Percentiles rank a stretch among this genome's conserved stretches.
phyloP scores from a whole-genome alignment of 1,140 invertebrate species.

The Bactericera cockerelli region DNA sequence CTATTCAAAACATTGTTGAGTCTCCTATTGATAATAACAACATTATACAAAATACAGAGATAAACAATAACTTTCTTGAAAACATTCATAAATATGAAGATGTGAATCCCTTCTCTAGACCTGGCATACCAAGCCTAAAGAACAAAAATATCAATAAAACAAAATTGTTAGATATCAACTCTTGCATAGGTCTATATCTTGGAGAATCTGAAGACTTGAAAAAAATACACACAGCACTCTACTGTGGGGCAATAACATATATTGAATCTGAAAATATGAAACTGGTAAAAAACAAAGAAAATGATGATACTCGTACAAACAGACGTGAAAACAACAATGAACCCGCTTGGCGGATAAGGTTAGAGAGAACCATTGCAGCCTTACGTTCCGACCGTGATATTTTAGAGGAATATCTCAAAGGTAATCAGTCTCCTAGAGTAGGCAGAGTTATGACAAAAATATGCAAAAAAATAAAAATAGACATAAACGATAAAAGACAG shows the following conservation, averaged over 20 bases:
- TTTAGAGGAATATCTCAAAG: neutral
- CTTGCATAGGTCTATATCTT: neutral
- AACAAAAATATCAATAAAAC: neutral
- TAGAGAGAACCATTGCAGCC: neutral
- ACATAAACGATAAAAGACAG: neutral
- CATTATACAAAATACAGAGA: neutral
- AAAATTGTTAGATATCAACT: neutral
- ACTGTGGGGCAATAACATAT: neutral
- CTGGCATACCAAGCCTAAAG: neutral
- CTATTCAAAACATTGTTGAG: neutral
- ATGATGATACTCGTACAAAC: neutral
- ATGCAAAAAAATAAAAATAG: neutral
- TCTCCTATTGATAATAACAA: neutral
- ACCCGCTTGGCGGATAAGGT: neutral
- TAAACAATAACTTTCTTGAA: too few species aligned
- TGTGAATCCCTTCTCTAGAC: neutral
- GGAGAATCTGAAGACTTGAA: neutral
- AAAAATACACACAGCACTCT: neutral
- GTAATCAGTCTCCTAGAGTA: neutral
- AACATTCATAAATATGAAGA: neutral
- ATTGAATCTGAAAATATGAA: constrained; percentile 2
- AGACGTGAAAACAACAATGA: neutral
- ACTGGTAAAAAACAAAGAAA: neutral
- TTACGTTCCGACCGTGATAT: neutral
- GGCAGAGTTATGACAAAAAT: neutral